A percentile compares a stretch with the other conserved stretches of the same genome.
Evolutionary conservation across 2,888 invertebrate species (phyloP).

Genomic region (Oscheius sp.): DNA sequence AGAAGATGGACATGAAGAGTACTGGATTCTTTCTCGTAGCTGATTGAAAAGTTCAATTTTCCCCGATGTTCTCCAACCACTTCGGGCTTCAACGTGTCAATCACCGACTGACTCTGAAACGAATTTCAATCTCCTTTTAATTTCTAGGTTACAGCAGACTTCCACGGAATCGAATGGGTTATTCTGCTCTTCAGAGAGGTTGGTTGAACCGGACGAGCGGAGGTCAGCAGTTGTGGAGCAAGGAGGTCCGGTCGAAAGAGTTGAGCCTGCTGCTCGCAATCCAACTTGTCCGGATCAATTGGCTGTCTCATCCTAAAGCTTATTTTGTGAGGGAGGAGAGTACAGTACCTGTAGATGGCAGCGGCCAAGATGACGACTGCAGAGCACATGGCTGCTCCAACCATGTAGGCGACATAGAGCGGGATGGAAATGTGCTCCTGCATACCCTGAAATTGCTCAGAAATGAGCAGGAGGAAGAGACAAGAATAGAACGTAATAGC

Average conservation of each 20-base stretch:
- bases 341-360: slow-evolving; percentile 41
- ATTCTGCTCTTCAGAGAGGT: slow-evolving; percentile 44
- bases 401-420: slow-evolving; percentile 47
- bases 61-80: slow-evolving; percentile 62
- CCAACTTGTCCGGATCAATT: slow-evolving; percentile 45
- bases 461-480: background rate
- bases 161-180: slow-evolving; percentile 53
- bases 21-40: slow-evolving; percentile 59
- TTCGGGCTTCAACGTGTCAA: slow-evolving; percentile 64
- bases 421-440: slow-evolving; percentile 40
- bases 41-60: slow-evolving; percentile 63
- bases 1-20: slow-evolving; percentile 61
- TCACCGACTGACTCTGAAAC: slow-evolving; percentile 47
- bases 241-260: slow-evolving; percentile 53
- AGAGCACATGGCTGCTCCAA: slow-evolving; percentile 47
- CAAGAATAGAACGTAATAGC: no score
- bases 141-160: slow-evolving; percentile 42
- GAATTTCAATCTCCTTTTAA: background rate
- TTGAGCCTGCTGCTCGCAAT: slow-evolving; percentile 54
- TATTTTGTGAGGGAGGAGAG: background rate
- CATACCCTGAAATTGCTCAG: slow-evolving; percentile 10
- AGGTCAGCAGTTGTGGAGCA: slow-evolving; percentile 49
- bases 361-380: slow-evolving; percentile 46
- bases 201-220: slow-evolving; percentile 54
- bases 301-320: slow-evolving; percentile 45